Percentiles rank a stretch among this genome's conserved stretches.
These are phyloP conservation scores for Heliconius ismenius DNA, from an alignment of 2,888 invertebrate species.

Conservation along the genomic window DNA sequence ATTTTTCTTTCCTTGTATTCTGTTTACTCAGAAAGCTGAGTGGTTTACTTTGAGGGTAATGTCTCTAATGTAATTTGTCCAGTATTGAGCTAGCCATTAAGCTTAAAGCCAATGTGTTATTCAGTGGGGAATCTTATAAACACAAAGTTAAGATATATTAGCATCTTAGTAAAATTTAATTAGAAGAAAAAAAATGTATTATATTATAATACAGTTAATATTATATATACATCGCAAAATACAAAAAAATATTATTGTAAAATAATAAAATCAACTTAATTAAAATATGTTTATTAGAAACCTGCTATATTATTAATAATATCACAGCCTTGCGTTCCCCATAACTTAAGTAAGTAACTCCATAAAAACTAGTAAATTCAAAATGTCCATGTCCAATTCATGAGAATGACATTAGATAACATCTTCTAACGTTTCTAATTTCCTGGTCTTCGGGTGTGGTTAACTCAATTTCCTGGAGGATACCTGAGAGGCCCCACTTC, in stretches of 20 bases:
- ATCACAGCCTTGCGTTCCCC: neutral
- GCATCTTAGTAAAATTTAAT: neutral
- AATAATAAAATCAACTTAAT: neutral
- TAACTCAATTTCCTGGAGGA: conserved; percentile 79
- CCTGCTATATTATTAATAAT: no score
- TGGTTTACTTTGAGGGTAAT: conserved; percentile 71
- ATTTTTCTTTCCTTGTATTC: conserved; percentile 77
- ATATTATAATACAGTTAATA: no score
- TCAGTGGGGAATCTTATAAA: conserved; percentile 11
- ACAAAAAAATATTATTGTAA: neutral
- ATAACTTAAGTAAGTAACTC: neutral
- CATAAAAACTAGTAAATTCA: conserved; percentile 40
- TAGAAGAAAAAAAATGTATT: no score
- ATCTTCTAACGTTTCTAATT: conserved; percentile 80
- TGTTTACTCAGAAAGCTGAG: conserved; percentile 77
- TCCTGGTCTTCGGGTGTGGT: conserved; percentile 79
- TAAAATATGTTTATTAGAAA: no score
- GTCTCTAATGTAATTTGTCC: conserved; percentile 74
- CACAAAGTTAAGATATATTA: neutral
- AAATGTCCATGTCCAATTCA: conserved; percentile 69
- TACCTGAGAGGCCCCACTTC: conserved; percentile 67
- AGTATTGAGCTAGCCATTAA: conserved; percentile 40
- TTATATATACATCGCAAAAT: neutral
- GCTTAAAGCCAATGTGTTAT: conserved; percentile 39
- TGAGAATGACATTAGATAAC: conserved; percentile 75